Evolutionary conservation across 2,797 vertebrate species (phyloP).

Genomic region (Cuculus canorus): DNA sequence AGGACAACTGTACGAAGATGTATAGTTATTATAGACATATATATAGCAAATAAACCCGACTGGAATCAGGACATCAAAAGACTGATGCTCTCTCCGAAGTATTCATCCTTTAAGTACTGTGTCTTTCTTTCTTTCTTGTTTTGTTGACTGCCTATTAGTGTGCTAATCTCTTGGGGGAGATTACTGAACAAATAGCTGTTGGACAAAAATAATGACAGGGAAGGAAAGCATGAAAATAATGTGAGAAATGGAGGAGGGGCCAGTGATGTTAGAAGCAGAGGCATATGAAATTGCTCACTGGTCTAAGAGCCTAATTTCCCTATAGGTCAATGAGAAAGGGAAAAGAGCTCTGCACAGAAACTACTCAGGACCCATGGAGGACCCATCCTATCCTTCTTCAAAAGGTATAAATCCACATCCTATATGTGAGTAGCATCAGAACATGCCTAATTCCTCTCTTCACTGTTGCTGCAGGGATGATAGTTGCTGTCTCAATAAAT

Average conservation of each 20-base stretch:
- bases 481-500: not conserved
- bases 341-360: not conserved
- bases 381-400: not conserved
- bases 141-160: slow-evolving; percentile 69
- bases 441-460: not conserved
- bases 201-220: slow-evolving; percentile 63
- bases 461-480: fast-evolving
- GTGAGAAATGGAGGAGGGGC: not conserved
- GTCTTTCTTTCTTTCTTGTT: slow-evolving; percentile 65
- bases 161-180: slow-evolving; percentile 65
- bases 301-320: not conserved
- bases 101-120: slow-evolving; percentile 65
- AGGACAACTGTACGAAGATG: slow-evolving; percentile 43
- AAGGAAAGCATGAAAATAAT: not conserved
- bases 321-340: not conserved
- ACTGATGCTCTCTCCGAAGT: slow-evolving; percentile 59
- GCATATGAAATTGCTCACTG: not conserved
- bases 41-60: slow-evolving; percentile 66
- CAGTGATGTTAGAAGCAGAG: not conserved
- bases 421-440: fast-evolving
- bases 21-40: slow-evolving; percentile 66
- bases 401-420: not conserved
- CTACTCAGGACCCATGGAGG: not conserved
- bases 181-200: slow-evolving; percentile 69
- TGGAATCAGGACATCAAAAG: slow-evolving; percentile 65